Conservation (phyloP, 1,140 invertebrate species). For the Bombus superbus region DNA sequence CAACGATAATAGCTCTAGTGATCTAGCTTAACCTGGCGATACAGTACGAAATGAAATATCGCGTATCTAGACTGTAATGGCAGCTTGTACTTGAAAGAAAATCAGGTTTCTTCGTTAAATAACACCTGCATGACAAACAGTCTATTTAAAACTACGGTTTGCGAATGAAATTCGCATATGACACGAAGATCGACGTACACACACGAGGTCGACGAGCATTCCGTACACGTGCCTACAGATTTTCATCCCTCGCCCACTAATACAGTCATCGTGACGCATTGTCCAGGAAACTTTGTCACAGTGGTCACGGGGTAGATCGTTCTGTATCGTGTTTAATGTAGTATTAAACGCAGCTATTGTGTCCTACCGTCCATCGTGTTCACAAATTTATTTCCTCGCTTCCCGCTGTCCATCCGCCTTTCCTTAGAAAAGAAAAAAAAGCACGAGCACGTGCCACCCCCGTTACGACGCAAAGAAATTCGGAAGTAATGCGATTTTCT, state of each 20-base stretch:
- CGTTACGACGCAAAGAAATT: conserved; percentile 63
- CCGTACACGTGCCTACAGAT: background rate
- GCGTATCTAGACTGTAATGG: conserved; percentile 4
- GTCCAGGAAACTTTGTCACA: conserved; percentile 63
- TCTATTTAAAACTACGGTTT: background rate
- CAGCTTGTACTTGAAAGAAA: background rate
- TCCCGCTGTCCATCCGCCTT: conserved; percentile 29
- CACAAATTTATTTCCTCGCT: conserved; percentile 75
- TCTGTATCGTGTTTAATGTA: conserved; percentile 74
- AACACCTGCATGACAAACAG: background rate
- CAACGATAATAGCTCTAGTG: conserved; percentile 53
- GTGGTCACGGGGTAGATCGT: conserved; percentile 54
- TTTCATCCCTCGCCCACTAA: conserved; percentile 35
- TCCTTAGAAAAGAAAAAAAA: conserved; percentile 35
- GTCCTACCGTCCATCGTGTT: conserved; percentile 69
- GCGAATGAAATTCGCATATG: conserved; percentile 15
- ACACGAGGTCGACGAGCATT: background rate
- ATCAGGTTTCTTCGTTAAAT: background rate
- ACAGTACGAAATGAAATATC: conserved; percentile 54
- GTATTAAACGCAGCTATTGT: conserved; percentile 78
- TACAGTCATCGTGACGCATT: conserved; percentile 25
- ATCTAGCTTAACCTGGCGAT: conserved; percentile 51
- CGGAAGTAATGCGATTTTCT: conserved; percentile 67
- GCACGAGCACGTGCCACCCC: conserved; percentile 64
- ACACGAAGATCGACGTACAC: background rate